These are phyloP conservation scores for Ephialtes manifestator DNA, from an alignment of 2,888 invertebrate genomes.

Conservation along the genomic window DNA sequence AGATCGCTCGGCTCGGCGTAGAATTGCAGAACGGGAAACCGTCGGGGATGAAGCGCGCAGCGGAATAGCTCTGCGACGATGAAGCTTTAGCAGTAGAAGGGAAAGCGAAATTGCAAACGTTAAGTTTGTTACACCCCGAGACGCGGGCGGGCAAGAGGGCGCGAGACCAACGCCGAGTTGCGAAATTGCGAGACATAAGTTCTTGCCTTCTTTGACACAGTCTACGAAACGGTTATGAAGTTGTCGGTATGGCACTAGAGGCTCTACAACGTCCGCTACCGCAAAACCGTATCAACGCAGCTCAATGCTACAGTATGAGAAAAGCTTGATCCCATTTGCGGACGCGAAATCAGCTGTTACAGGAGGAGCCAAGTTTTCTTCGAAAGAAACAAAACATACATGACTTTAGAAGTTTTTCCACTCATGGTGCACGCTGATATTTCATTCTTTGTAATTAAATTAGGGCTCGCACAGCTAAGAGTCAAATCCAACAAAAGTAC, in stretches of 20 bases:
- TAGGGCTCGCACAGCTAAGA: not conserved
- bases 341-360: not conserved
- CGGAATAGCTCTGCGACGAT: constrained; percentile 27
- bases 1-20: not conserved
- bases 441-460: not conserved
- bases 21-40: not conserved
- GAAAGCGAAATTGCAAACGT: constrained; percentile 42
- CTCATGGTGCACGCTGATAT: not conserved
- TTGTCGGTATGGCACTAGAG: constrained; percentile 21
- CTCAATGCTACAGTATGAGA: constrained; percentile 14
- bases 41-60: not conserved
- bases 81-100: constrained; percentile 31
- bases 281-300: constrained; percentile 10
- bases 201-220: constrained; percentile 52
- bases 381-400: not conserved
- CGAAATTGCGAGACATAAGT: constrained; percentile 60
- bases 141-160: constrained; percentile 18
- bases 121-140: constrained; percentile 40
- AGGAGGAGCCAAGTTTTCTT: not conserved
- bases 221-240: constrained; percentile 39
- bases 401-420: not conserved
- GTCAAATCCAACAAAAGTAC: too few species aligned
- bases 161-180: constrained; percentile 26
- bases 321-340: constrained; percentile 22
- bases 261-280: not conserved